These are phyloP conservation scores for Agrochola macilenta DNA, from an alignment of 2,888 invertebrate species.

Conservation along the genomic window DNA sequence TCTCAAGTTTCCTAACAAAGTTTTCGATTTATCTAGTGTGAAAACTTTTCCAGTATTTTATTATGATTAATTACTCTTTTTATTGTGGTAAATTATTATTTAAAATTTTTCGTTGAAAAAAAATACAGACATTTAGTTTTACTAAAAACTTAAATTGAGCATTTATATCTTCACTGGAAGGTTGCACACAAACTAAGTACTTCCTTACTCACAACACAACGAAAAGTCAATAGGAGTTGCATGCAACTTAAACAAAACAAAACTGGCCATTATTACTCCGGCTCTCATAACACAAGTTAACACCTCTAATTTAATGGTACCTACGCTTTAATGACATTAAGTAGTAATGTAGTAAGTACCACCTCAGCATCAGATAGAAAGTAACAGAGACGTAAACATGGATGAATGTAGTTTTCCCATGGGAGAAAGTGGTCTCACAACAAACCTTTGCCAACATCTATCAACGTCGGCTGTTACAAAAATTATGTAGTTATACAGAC, in stretches of 20 bases:
- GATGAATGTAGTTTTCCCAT: constrained; percentile 85
- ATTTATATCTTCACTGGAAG: neutral
- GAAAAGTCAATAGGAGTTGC: constrained; percentile 1
- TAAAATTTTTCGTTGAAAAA: neutral
- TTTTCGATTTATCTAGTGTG: neutral
- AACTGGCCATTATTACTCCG: neutral
- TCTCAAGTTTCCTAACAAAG: neutral
- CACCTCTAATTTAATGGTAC: constrained; percentile 36
- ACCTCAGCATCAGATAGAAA: constrained; percentile 65
- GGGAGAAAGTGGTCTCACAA: constrained; percentile 83
- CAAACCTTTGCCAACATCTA: constrained; percentile 70
- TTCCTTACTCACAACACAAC: neutral
- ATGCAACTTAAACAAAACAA: constrained; percentile 11
- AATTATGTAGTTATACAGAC: constrained; percentile 64
- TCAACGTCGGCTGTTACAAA: constrained; percentile 67
- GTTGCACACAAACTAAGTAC: neutral
- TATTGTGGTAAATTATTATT: neutral
- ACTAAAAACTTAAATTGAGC: neutral
- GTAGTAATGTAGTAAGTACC: constrained; percentile 29
- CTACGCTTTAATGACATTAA: constrained; percentile 28
- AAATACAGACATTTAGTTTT: neutral
- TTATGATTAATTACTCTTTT: neutral
- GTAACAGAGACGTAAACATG: constrained; percentile 73
- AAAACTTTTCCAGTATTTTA: neutral
- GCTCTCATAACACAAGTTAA: constrained; percentile 17